phyloP scores from a whole-genome alignment of 2,888 invertebrate genomes.

The Agrochola macilenta region DNA sequence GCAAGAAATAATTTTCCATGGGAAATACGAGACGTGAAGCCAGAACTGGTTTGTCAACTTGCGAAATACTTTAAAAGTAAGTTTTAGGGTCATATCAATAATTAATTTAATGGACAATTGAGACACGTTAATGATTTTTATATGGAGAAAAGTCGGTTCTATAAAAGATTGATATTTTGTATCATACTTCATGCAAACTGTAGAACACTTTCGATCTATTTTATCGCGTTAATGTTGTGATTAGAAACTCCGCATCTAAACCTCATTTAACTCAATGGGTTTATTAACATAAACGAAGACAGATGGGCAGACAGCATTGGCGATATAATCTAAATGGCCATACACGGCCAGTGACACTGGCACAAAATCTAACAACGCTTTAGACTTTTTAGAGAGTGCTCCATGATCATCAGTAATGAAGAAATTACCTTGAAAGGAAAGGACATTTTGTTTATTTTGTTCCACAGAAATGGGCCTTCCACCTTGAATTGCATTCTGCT shows the following conservation, averaged over 20 bases:
- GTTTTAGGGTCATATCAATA: conserved; percentile 3
- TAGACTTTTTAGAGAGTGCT: neutral
- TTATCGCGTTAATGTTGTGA: neutral
- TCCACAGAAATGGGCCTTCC: neutral
- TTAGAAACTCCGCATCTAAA: conserved; percentile 26
- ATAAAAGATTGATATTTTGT: neutral
- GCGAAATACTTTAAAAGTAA: conserved; percentile 49
- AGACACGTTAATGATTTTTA: neutral
- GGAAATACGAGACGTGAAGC: conserved; percentile 36
- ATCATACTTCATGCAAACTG: neutral
- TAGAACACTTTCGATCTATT: conserved; percentile 2
- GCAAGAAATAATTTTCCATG: conserved; percentile 31
- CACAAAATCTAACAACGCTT: conserved; percentile 1
- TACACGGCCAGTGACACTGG: conserved; percentile 29
- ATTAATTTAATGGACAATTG: conserved; percentile 1
- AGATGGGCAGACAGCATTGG: conserved; percentile 50
- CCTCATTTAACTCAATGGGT: conserved; percentile 16
- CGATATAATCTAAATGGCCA: conserved; percentile 26
- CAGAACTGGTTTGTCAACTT: conserved; percentile 30
- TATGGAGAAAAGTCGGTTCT: neutral
- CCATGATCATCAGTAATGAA: neutral
- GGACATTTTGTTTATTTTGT: too few species aligned
- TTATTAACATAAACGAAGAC: conserved; percentile 27
- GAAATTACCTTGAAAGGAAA: neutral
- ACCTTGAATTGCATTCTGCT: neutral